phyloP scores from a whole-genome alignment of 2,113 vertebrate species.

The Holacanthus passer region DNA sequence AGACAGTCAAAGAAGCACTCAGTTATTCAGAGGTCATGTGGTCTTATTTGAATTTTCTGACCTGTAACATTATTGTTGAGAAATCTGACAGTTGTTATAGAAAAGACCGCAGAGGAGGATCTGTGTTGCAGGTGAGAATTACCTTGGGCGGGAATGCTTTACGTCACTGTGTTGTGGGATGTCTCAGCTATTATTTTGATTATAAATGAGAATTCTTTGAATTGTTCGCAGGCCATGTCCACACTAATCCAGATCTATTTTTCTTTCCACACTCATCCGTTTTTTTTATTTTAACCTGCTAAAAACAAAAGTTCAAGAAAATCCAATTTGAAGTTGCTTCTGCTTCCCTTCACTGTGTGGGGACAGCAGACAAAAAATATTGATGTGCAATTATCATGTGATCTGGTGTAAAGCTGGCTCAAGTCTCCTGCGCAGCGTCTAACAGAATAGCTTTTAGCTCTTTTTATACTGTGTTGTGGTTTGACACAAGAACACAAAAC shows the following conservation, averaged over 20 bases:
- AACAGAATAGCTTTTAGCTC: not conserved
- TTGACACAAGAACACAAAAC: not conserved
- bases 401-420: not conserved
- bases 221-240: slow-evolving; percentile 11
- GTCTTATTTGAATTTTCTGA: slow-evolving; percentile 4
- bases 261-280: not conserved
- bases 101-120: not conserved
- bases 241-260: not conserved
- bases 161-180: not conserved
- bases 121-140: slow-evolving; percentile 9
- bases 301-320: not conserved
- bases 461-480: not conserved
- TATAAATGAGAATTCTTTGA: not conserved
- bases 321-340: not conserved
- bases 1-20: slow-evolving; percentile 7
- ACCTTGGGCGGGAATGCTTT: not conserved
- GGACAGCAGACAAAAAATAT: not conserved
- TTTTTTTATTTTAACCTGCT: not conserved
- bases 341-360: too few relatives aligned
- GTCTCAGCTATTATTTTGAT: slow-evolving; percentile 6
- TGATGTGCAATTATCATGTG: not conserved
- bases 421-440: not conserved
- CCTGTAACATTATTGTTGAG: not conserved
- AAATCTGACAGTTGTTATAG: not conserved
- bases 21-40: not conserved